Conservation (phyloP, 2,113 vertebrate species). For the Heterotilapia buettikoferi region DNA sequence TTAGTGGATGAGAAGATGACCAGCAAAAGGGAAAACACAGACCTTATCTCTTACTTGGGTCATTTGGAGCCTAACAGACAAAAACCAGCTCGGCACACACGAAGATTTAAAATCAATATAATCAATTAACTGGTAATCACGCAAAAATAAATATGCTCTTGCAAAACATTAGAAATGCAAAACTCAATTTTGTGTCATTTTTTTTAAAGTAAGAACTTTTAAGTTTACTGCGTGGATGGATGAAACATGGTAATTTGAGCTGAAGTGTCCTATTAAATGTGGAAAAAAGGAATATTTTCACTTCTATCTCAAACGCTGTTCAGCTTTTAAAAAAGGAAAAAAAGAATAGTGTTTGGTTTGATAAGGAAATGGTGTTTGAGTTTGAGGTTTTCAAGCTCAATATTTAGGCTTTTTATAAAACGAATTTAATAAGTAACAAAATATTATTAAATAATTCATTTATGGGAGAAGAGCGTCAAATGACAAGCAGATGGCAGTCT, state of each 20-base stretch:
- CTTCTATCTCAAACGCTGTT: neutral
- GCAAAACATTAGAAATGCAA: neutral
- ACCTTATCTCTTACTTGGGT: neutral
- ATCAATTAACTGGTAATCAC: neutral
- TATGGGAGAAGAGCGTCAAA: neutral
- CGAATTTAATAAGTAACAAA: neutral
- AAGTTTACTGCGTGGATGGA: neutral
- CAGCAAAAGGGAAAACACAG: neutral
- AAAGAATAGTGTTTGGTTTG: neutral
- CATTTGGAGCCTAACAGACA: neutral
- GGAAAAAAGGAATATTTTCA: neutral
- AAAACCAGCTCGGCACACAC: neutral
- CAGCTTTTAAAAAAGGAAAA: neutral
- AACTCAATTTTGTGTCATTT: neutral
- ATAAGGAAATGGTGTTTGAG: neutral
- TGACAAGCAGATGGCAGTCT: neutral
- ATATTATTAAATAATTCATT: neutral
- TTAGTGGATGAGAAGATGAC: conserved; percentile 12
- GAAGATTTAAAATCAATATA: neutral
- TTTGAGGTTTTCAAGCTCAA: neutral
- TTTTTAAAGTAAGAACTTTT: neutral
- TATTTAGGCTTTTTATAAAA: neutral
- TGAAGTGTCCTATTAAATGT: neutral
- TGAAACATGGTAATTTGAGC: neutral
- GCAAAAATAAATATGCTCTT: neutral